These are phyloP conservation scores for Diplogasteroides magnus DNA, from an alignment of 1,140 invertebrate genomes.

Conservation along the genomic window DNA sequence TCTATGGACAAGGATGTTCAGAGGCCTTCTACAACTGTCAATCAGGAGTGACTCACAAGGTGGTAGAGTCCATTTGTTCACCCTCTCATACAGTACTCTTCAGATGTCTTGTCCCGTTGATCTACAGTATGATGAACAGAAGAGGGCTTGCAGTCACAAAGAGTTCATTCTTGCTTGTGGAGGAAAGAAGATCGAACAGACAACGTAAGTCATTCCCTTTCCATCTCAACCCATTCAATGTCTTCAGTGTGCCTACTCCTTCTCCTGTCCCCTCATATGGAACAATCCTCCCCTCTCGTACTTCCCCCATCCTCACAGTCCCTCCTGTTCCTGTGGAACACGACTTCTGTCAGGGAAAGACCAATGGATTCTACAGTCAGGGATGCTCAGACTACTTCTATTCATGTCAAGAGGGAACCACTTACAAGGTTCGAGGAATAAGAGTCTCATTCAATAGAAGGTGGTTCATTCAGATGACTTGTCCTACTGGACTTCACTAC, in stretches of 20 bases:
- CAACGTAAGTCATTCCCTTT: not conserved
- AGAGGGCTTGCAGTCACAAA: not conserved
- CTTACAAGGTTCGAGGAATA: conserved; percentile 14
- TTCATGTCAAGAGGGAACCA: not conserved
- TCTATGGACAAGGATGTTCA: conserved; percentile 13
- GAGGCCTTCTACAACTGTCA: conserved; percentile 3
- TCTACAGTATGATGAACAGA: not conserved
- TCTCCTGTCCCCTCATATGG: not conserved
- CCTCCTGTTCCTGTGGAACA: not conserved
- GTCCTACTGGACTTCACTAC: not conserved
- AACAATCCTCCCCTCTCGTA: not conserved
- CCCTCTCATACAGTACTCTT: too few relatives aligned
- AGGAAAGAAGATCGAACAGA: not conserved
- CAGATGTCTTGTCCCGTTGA: not conserved
- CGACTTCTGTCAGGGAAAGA: not conserved
- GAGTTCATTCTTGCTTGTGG: not conserved
- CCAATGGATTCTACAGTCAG: conserved; percentile 2
- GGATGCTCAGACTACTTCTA: conserved; percentile 7
- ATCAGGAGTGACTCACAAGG: not conserved
- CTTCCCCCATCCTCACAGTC: not conserved
- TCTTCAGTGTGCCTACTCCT: too few relatives aligned
- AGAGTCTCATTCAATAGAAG: not conserved
- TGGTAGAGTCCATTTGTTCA: too few relatives aligned
- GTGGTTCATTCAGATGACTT: not conserved
- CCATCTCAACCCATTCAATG: not conserved